A percentile compares a stretch with the other conserved stretches of the same genome.
Conservation (phyloP, 2,113 vertebrate species). For the Emydocephalus ijimae region DNA sequence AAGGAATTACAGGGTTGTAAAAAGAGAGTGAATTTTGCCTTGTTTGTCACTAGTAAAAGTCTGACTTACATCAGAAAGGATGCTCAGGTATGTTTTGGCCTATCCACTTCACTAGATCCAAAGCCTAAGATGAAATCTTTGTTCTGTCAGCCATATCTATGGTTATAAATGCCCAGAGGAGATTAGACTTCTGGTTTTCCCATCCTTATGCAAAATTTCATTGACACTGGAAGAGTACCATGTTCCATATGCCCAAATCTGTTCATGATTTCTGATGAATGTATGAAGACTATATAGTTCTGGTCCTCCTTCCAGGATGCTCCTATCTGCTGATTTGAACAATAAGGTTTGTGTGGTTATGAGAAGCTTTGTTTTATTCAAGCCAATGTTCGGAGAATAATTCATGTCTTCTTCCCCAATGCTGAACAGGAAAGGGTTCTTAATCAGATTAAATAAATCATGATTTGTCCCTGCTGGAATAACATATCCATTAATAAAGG, state of each 20-base stretch:
- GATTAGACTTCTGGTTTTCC: not conserved
- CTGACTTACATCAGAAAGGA: not conserved
- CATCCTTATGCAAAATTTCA: not conserved
- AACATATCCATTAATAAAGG: not conserved
- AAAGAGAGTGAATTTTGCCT: not conserved
- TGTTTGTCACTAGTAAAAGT: not conserved
- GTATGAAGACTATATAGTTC: not conserved
- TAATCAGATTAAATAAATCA: not conserved
- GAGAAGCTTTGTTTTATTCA: not conserved
- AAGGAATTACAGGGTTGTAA: not conserved
- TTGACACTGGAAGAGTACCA: not conserved
- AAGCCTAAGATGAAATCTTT: not conserved
- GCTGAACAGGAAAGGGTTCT: not conserved
- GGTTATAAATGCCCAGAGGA: not conserved
- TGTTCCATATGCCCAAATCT: not conserved
- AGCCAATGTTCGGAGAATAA: not conserved
- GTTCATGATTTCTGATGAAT: not conserved
- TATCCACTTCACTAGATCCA: not conserved
- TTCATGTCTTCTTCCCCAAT: not conserved
- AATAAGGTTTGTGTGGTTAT: not conserved
- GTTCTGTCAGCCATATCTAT: not conserved
- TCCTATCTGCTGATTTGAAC: not conserved
- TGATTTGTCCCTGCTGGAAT: not conserved
- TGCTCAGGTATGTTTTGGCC: not conserved
- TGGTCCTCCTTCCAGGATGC: not conserved